Evolutionary conservation across 2,797 vertebrate genomes (phyloP), one percentile per base, ranked within the genome.

Genomic region (Peromyscus melanophrys): DNA sequence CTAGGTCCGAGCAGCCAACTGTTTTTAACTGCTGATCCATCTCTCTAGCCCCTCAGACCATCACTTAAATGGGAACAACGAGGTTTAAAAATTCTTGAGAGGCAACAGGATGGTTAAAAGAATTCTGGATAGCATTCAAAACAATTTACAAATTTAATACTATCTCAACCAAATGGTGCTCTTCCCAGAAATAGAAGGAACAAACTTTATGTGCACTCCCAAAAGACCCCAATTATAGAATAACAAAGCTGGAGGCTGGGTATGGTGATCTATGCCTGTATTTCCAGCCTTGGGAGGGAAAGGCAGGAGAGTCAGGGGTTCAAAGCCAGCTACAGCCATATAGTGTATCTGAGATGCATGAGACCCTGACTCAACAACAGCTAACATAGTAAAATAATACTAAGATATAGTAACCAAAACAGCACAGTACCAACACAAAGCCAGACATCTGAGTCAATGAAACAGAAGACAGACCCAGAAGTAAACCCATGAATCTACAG

Each of bases 81-180:
- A 84, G 65, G 77, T 0, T 9, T 88, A 90, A 59, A 40, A 65
- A 85, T 46, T 65, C 34, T 25, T 69, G 63, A 89, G 67, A 69
- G 31, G 55, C 43, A 57, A 80, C 6, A 89, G 25, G 52, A 80
- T 76, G 67, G 89, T 63, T 92, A 75, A 94, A 96, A 78, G 25
- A 21, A 46, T n/a, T 77, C 63, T 77, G 46, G n/a, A 55, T 40
- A 55, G 21, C 46, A 65, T 17, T 7, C 34, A 52, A 92, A 92
- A 59, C 31, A 19, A 67, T 40, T 85, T 86, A 40, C 11, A 65
- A 25, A 77, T 85, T 77, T 65, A 65, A 86, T 77, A 10, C 82
- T 65, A 65, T n/a, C 29, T 71, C 71, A 49, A 76, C 25, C 81
- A 55, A 52, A 40, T 52, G 57, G 3, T 40, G 25, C 57, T 92